Evolutionary conservation across 2,113 vertebrate species (phyloP).

Genomic region (Falcunculus frontatus): DNA sequence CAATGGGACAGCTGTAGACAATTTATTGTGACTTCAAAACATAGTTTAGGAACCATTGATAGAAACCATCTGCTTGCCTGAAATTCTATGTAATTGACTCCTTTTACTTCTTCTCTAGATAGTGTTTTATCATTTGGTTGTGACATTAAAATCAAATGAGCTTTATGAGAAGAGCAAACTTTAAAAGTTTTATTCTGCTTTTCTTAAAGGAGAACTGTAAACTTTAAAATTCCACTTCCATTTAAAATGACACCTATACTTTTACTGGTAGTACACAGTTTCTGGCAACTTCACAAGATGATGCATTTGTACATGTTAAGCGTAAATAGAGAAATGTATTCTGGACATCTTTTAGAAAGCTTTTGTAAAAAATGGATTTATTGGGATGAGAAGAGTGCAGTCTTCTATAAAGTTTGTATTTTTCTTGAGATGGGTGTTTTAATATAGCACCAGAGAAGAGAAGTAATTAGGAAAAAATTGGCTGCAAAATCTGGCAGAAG

Average conservation of each 20-base stretch:
- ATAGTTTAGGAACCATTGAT: conserved; percentile 53
- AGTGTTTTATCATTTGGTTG: conserved; percentile 20
- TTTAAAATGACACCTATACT: background rate
- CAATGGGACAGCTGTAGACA: conserved; percentile 61
- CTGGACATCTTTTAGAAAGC: background rate
- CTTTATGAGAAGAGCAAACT: background rate
- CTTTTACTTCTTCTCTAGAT: conserved; percentile 38
- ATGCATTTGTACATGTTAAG: background rate
- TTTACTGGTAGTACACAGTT: background rate
- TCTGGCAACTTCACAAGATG: background rate
- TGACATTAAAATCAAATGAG: conserved; percentile 1
- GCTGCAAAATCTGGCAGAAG: background rate
- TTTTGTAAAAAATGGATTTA: background rate
- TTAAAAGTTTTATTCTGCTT: background rate
- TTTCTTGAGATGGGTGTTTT: background rate
- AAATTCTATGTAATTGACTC: conserved; percentile 44
- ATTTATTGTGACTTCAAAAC: conserved; percentile 63
- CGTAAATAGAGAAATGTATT: background rate
- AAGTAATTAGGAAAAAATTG: background rate
- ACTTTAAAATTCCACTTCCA: background rate
- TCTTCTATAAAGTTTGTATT: background rate
- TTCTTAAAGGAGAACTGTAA: background rate
- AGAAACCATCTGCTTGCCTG: conserved; percentile 54
- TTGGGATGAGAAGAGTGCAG: background rate
- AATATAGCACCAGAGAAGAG: background rate